Evolutionary conservation across 2,888 invertebrate genomes (phyloP).

Genomic region (Periphyllus acericola): DNA sequence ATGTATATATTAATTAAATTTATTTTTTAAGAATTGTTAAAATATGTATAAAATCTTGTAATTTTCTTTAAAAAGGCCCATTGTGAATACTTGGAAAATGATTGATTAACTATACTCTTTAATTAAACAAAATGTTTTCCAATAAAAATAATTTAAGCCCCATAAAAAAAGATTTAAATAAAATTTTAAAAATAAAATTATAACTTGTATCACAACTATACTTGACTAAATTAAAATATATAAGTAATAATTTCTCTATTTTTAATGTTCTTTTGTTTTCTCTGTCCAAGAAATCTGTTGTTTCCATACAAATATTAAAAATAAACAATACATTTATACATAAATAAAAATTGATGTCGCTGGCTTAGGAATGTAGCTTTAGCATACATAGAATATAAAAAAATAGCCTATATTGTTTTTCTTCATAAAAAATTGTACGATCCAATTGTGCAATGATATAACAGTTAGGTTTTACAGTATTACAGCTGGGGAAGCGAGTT

Average conservation of each 20-base stretch:
- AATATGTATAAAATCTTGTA: constrained; percentile 8
- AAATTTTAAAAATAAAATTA: constrained; percentile 48
- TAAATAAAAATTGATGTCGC: constrained; percentile 45
- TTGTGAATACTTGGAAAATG: constrained; percentile 10
- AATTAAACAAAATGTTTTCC: constrained; percentile 2
- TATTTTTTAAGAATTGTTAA: constrained; percentile 10
- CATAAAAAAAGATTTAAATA: constrained; percentile 35
- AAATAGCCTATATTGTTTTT: constrained; percentile 40
- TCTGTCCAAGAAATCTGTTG: constrained; percentile 13
- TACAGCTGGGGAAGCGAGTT: constrained; percentile 50
- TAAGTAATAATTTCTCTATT: constrained; percentile 42
- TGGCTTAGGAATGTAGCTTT: constrained; percentile 50
- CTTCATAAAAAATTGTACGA: constrained; percentile 38
- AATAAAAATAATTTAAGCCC: constrained; percentile 51
- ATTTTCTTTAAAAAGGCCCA: not conserved
- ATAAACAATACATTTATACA: constrained; percentile 48
- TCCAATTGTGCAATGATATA: constrained; percentile 33
- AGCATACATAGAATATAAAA: constrained; percentile 35
- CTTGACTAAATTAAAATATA: constrained; percentile 47
- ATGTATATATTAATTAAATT: not conserved
- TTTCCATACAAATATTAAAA: constrained; percentile 41
- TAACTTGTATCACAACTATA: constrained; percentile 59
- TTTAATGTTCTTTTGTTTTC: constrained; percentile 23
- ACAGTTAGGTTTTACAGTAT: constrained; percentile 25
- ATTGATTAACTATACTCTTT: constrained; percentile 17